Evolutionary conservation across 92 coral and sea anemone genomes (phyloP).

Genomic region (Nematostella vectensis): DNA sequence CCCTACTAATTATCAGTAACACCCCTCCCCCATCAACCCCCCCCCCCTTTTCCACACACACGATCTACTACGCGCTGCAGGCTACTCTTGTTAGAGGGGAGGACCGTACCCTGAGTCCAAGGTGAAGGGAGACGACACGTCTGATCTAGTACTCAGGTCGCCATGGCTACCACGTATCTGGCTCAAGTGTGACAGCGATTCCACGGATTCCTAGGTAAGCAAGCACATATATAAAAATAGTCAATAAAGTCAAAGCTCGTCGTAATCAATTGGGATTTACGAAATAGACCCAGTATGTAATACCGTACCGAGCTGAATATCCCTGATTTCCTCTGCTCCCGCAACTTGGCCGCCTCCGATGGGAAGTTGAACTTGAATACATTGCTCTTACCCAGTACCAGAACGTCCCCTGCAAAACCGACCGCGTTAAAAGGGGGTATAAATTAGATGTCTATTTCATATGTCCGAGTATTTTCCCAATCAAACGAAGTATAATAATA

Average conservation of each 20-base stretch:
- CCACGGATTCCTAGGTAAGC: constrained; percentile 54
- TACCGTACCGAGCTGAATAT: constrained; percentile 36
- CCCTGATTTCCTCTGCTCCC: constrained; percentile 79
- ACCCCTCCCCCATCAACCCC: too few species aligned
- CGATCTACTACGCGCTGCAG: too few species aligned
- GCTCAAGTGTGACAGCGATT: constrained; percentile 55
- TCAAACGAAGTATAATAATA: too few species aligned
- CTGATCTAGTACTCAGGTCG: constrained; percentile 67
- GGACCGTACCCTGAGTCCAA: constrained; percentile 94
- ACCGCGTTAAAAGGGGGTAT: background rate
- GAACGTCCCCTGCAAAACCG: constrained; percentile 68
- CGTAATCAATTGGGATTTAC: too few species aligned
- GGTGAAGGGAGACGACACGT: constrained; percentile 75
- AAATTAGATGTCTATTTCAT: too few species aligned
- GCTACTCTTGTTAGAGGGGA: too few species aligned
- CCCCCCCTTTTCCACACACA: too few species aligned
- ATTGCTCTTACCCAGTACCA: constrained; percentile 85
- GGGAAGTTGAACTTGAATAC: constrained; percentile 95
- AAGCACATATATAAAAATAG: too few species aligned
- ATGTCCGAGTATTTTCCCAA: too few species aligned
- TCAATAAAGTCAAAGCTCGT: too few species aligned
- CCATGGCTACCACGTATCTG: constrained; percentile 84
- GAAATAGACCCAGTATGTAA: too few species aligned
- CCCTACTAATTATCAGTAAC: too few species aligned
- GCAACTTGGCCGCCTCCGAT: constrained; percentile 82